Base-by-base conservation (phyloP, 2,888 invertebrate genomes). In the Atherix ibis region DNA sequence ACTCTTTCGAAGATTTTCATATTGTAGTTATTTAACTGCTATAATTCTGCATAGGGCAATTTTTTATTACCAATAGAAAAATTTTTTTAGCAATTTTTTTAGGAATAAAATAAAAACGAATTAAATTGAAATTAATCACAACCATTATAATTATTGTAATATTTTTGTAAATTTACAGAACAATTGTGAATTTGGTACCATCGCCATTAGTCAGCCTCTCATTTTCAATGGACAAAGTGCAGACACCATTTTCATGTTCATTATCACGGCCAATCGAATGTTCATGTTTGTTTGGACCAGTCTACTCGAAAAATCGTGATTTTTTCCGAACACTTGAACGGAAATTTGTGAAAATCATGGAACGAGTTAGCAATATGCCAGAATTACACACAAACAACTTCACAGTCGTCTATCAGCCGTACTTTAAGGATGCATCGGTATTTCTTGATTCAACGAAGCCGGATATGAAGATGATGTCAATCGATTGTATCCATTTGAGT, bases 401-500 rank as follows among this genome's bases (percentile, higher is more conserved):
- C 46, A 58, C 70, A 2, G 67, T 73, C 2, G 62, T 70, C 5
- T 49, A 57, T 13, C 70, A 71, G 47, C 65, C 68, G 2, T 62
- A 62, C 41, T 32, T 40, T 12, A 36, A 36, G 18, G 40, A 40
- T 13, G 38, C 40, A 6, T 40, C 40, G 1, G 38, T 40, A 2
- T 40, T 29, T 27, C 12, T 42, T 4, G 38, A 39, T 17, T 18
- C 15, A 3, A 34, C 10, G 5, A 31, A 38, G 15, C 32, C 40
- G 5, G 44, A 45, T 29, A 29, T 46, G 32, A 30, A 29, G 10
- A 37, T 46, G 2, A 39, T 46, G 40, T 34, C 44, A 8, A 32
- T 44, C 15, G 46, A 46, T 40, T 46, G 46, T 34, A 29, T 46
- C 9, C 46, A 44, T 40, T 34, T 46, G 4, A 45, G 45, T 33